Percentiles rank a stretch among this genome's conserved stretches.
Conservation (phyloP, 2,797 vertebrate species). For the Urosaurus nigricauda region DNA sequence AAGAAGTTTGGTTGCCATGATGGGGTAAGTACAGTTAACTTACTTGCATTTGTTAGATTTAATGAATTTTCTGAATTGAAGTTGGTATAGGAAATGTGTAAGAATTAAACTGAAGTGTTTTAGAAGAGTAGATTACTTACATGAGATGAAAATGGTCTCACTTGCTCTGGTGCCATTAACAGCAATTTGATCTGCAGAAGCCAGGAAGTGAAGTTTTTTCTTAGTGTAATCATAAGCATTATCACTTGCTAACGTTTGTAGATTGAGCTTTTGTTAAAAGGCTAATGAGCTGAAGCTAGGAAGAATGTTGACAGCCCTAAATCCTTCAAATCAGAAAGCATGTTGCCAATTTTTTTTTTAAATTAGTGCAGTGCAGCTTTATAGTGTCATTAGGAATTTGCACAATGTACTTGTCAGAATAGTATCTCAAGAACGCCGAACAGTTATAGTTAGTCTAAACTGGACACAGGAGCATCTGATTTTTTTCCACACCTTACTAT, state of each 20-base stretch:
- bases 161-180: background rate
- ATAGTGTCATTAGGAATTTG: background rate
- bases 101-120: background rate
- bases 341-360: conserved; percentile 6
- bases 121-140: background rate
- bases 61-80: background rate
- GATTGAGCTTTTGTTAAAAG: background rate
- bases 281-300: background rate
- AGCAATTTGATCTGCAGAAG: background rate
- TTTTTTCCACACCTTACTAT: no score
- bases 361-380: background rate
- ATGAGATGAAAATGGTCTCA: background rate
- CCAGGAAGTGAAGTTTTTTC: background rate
- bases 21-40: conserved; percentile 49
- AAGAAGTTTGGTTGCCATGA: conserved; percentile 30
- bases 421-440: background rate
- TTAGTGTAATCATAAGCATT: background rate
- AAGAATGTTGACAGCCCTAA: background rate
- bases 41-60: conserved; percentile 29
- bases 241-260: background rate
- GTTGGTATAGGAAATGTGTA: background rate
- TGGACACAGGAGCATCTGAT: no score
- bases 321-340: background rate
- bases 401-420: background rate
- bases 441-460: no score